Conservation (phyloP, 1,140 invertebrate genomes). For the Penaeus japonicus region DNA sequence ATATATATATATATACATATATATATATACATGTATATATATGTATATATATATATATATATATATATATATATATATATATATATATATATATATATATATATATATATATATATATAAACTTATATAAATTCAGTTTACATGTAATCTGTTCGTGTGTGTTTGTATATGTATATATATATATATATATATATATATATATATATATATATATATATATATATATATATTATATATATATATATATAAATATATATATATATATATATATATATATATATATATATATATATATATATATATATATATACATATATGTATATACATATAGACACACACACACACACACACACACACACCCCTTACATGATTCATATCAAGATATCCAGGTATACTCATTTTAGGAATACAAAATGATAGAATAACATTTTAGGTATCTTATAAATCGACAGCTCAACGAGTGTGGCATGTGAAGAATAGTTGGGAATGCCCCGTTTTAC, state of each 20-base stretch:
- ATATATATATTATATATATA: neutral
- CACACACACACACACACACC: neutral
- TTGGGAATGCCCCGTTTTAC: too few species aligned
- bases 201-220: neutral
- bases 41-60: neutral
- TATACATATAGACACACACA: neutral
- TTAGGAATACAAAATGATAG: too few species aligned
- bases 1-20: neutral
- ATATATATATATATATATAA: neutral
- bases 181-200: conserved; percentile 4
- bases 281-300: neutral
- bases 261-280: neutral
- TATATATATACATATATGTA: neutral
- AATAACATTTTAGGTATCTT: too few species aligned
- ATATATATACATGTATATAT: too few species aligned
- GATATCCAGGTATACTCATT: neutral
- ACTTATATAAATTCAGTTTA: neutral
- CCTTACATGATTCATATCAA: too few species aligned
- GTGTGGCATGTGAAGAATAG: too few species aligned
- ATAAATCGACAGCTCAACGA: too few species aligned
- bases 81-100: neutral
- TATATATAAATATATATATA: neutral
- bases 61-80: conserved; percentile 6
- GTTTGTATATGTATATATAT: neutral
- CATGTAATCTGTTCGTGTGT: neutral